Evolutionary conservation across 2,113 vertebrate genomes (phyloP).

Genomic region (Oophaga pumilio): DNA sequence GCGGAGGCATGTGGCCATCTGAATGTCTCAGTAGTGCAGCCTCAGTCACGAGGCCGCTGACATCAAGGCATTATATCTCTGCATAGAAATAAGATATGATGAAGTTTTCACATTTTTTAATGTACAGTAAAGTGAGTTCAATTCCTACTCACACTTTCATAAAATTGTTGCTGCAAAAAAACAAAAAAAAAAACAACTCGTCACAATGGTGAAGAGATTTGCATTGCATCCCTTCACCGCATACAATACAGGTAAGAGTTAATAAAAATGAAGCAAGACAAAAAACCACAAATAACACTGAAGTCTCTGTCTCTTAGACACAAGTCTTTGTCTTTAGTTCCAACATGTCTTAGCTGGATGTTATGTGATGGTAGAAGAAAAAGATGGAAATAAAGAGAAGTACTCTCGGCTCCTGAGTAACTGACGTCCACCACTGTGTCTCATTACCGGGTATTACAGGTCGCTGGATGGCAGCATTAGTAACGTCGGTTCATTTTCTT

Average conservation of each 20-base stretch:
- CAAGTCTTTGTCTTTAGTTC: neutral
- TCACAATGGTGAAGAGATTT: neutral
- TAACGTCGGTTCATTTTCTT: constrained; percentile 98
- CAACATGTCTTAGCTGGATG: neutral
- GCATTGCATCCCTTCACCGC: neutral
- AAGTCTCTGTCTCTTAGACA: neutral
- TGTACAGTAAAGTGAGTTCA: neutral
- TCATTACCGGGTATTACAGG: neutral
- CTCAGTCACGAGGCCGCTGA: neutral
- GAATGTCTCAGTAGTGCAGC: neutral
- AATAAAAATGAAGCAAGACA: neutral
- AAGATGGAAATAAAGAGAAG: neutral
- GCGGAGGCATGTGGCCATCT: neutral
- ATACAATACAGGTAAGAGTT: neutral
- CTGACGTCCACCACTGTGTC: neutral
- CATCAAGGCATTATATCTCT: neutral
- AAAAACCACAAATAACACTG: neutral
- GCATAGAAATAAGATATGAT: neutral
- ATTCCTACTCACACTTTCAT: neutral
- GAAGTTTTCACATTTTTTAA: neutral
- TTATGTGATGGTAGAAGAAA: neutral
- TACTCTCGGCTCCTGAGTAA: neutral
- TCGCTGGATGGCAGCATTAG: constrained; percentile 61
- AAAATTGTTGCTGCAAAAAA: neutral
- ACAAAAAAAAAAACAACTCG: too few relatives aligned